Evolutionary conservation across 2,888 invertebrate genomes (phyloP).

Genomic region (Nephrocerus scutellatus): DNA sequence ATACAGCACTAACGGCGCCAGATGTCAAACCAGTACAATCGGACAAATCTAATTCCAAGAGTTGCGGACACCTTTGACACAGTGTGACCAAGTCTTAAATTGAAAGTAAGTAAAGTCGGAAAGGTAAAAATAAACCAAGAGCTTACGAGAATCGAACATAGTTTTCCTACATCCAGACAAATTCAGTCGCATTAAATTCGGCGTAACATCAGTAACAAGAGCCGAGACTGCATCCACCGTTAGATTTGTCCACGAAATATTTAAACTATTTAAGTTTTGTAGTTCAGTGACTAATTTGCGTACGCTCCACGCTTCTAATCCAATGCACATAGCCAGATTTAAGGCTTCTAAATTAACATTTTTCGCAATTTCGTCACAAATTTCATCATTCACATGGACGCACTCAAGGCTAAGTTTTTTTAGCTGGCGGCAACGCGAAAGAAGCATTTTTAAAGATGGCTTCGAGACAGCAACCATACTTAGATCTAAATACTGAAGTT

Average conservation of each 20-base stretch:
- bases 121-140: not conserved
- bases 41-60: conserved; percentile 81
- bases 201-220: conserved; percentile 57
- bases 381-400: conserved; percentile 56
- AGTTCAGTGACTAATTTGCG: conserved; percentile 54
- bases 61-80: conserved; percentile 58
- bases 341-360: conserved; percentile 67
- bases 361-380: conserved; percentile 61
- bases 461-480: conserved; percentile 67
- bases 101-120: conserved; percentile 1
- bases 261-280: conserved; percentile 53
- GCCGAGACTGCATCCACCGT: conserved; percentile 54
- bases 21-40: conserved; percentile 72
- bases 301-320: conserved; percentile 60
- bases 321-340: conserved; percentile 76
- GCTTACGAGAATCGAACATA: conserved; percentile 67
- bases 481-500: conserved; percentile 78
- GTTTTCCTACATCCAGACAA: conserved; percentile 73
- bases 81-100: conserved; percentile 62
- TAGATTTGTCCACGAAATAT: conserved; percentile 76
- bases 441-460: conserved; percentile 52
- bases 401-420: conserved; percentile 82
- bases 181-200: conserved; percentile 65
- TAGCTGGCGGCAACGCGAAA: conserved; percentile 62
- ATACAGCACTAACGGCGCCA: conserved; percentile 53